Conservation (phyloP, 35 echinoderm and acorn worm genomes). For the Chiridota heheva region DNA sequence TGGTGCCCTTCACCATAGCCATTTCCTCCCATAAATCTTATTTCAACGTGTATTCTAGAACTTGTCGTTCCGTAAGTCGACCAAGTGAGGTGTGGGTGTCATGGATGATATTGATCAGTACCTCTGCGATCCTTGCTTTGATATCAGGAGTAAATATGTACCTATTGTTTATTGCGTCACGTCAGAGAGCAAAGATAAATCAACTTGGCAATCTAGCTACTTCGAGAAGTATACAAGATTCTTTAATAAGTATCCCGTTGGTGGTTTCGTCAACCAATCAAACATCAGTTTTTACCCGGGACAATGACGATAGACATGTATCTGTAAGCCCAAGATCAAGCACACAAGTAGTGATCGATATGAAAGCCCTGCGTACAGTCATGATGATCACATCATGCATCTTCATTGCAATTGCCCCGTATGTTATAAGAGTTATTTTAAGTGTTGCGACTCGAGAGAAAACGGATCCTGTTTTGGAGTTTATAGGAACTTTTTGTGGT, state of each 20-base stretch:
- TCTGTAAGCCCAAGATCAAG: not conserved
- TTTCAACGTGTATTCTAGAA: not conserved
- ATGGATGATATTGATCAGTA: not conserved
- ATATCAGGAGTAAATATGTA: conserved; percentile 10
- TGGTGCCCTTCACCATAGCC: not conserved
- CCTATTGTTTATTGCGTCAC: not conserved
- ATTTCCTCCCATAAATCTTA: not conserved
- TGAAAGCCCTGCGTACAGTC: conserved; percentile 21
- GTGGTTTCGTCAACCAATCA: not conserved
- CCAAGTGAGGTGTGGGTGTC: not conserved
- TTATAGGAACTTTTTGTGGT: not conserved
- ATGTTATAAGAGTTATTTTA: not conserved
- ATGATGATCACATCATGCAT: not conserved
- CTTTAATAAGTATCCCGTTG: not conserved
- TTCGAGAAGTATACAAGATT: not conserved
- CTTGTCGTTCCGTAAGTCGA: not conserved
- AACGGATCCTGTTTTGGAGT: conserved; percentile 1
- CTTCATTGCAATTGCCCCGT: not conserved
- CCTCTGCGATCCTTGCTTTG: not conserved
- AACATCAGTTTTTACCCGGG: too few relatives aligned
- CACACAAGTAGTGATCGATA: conserved; percentile 14
- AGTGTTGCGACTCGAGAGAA: not conserved
- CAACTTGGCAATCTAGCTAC: not conserved
- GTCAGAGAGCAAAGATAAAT: conserved; percentile 11
- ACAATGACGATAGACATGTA: not conserved